Evolutionary conservation across 1,140 invertebrate genomes (phyloP).

Genomic region (Euwallacea similis): DNA sequence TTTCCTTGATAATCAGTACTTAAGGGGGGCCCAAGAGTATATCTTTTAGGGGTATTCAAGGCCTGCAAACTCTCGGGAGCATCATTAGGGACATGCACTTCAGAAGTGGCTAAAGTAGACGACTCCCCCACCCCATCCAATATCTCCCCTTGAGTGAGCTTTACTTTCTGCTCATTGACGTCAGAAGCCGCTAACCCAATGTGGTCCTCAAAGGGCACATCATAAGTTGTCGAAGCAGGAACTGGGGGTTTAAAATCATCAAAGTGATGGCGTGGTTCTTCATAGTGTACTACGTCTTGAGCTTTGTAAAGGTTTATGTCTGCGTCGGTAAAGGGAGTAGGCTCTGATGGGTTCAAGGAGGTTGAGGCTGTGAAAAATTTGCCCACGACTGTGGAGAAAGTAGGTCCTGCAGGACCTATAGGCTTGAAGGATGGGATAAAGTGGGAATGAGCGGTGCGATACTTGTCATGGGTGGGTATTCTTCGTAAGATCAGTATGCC

Average conservation of each 20-base stretch:
- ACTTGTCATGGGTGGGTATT: conserved; percentile 40
- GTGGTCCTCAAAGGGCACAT: conserved; percentile 26
- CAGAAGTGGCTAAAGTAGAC: conserved; percentile 22
- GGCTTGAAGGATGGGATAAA: conserved; percentile 40
- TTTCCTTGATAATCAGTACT: conserved; percentile 15
- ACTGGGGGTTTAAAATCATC: conserved; percentile 3
- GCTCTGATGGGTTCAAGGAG: conserved; percentile 41
- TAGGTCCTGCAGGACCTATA: conserved; percentile 34
- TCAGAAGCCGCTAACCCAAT: conserved; percentile 13
- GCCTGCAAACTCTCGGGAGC: conserved; percentile 24
- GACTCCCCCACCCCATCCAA: conserved; percentile 12
- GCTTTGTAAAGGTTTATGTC: conserved; percentile 8
- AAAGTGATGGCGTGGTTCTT: conserved; percentile 20
- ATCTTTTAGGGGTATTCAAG: not conserved
- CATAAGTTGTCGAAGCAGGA: conserved; percentile 16
- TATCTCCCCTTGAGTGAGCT: conserved; percentile 31
- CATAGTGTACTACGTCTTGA: conserved; percentile 19
- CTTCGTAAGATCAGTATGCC: conserved; percentile 48
- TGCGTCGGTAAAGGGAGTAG: conserved; percentile 36
- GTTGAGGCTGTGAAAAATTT: conserved; percentile 45
- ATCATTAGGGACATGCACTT: conserved; percentile 22
- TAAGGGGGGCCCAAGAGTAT: conserved; percentile 12
- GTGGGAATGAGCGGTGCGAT: conserved; percentile 25
- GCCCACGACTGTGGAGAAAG: conserved; percentile 42
- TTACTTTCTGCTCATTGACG: conserved; percentile 27